Conservation (phyloP, 2,113 vertebrate genomes). For the Pachycephala philippinensis region DNA sequence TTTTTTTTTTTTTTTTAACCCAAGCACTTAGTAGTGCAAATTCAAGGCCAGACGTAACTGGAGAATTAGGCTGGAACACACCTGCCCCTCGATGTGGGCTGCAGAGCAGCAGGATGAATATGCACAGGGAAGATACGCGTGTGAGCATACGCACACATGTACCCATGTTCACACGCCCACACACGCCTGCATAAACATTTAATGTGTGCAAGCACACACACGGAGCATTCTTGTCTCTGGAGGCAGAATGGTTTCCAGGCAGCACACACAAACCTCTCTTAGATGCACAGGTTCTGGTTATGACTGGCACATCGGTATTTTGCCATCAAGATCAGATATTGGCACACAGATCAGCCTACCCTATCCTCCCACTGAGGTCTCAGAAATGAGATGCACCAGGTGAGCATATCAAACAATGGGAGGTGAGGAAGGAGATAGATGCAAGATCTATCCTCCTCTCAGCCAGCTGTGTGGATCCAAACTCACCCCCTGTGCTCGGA, state of each 20-base stretch:
- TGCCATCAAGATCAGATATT: neutral
- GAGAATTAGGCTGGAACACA: neutral
- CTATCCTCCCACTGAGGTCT: neutral
- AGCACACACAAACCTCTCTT: neutral
- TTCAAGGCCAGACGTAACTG: neutral
- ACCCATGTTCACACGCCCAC: neutral
- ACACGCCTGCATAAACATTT: neutral
- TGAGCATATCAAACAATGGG: neutral
- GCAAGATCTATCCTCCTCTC: neutral
- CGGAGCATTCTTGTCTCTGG: neutral
- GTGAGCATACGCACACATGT: neutral
- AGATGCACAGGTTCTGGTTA: neutral
- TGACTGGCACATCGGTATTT: neutral
- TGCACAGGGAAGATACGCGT: neutral
- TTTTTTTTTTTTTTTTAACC: too few relatives aligned
- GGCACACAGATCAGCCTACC: neutral
- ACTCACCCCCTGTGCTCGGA: neutral
- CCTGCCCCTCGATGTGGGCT: neutral
- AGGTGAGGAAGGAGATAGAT: neutral
- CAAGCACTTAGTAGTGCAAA: neutral
- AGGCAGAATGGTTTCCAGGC: conserved; percentile 5
- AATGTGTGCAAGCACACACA: conserved; percentile 3
- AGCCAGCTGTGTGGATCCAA: neutral
- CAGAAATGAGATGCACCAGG: conserved; percentile 4
- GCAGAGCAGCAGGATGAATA: neutral